Base-by-base conservation (phyloP, 2,888 invertebrate genomes). In the Pelosia muscerda region DNA sequence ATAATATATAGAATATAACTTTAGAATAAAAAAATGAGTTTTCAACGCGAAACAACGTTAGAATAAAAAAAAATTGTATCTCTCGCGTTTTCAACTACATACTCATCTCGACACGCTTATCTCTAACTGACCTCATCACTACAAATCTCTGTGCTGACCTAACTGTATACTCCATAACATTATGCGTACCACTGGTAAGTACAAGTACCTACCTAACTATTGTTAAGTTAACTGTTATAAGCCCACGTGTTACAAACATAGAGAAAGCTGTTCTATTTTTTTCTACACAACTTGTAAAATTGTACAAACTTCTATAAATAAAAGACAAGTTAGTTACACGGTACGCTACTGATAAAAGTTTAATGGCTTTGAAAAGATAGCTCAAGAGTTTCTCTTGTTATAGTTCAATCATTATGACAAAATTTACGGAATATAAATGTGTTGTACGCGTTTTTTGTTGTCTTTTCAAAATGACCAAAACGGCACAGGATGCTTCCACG, bases 201-300 rank as follows among this genome's bases (percentile, higher is more conserved):
- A n/a, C n/a, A n/a, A n/a, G n/a, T n/a, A n/a, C n/a, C n/a, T n/a
- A 38, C 38, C 38, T 3, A 38, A 70, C 75, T 82, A 84, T 84
- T 82, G 77, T 74, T 5, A 61, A 38, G 60, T 28, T 84, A 84
- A 81, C 84, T 81, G 84, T 84, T 81, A 74, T 74, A 72, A 68
- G 69, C 76, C 76, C 72, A 77, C 74, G 69, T 75, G 73, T 72
- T 56, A 49, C 66, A 66, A 55, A 55, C 53, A 59, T 31, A n/a
- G 53, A 63, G 67, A 67, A 67, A 59, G 63, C 54, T 54, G 63
- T 56, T 42, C 61, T 42, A 25, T 56, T 59, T 58, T 23, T 66
- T 60, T 28, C 15, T 53, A 22, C 26, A n/a, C 10, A 23, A 55
- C 38, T 11, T 22, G 26, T 55, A 63, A 55, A 34, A 25, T 63